These are phyloP conservation scores for Pseudorectes ferrugineus DNA, from an alignment of 2,113 vertebrate species.

Conservation along the genomic window DNA sequence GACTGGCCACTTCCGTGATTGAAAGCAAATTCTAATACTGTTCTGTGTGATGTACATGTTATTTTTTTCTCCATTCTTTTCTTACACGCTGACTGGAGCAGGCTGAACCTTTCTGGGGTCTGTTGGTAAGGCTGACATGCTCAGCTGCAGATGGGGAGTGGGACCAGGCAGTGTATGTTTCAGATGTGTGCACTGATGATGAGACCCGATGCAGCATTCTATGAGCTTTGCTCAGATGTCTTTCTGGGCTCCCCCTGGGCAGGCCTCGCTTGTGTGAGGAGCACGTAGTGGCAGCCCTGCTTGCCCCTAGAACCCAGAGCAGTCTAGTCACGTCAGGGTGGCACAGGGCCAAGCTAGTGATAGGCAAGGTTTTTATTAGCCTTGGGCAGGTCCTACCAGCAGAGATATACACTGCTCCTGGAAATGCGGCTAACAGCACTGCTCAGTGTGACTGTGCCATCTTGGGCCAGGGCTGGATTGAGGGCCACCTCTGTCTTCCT, in stretches of 20 bases:
- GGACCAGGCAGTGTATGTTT: background rate
- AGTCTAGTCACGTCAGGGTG: background rate
- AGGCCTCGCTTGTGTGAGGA: background rate
- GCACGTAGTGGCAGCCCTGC: background rate
- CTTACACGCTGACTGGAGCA: background rate
- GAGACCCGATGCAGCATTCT: background rate
- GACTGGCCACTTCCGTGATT: background rate
- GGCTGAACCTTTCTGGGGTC: background rate
- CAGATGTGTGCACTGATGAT: background rate
- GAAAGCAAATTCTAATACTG: background rate
- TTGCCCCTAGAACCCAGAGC: background rate
- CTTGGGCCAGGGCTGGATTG: background rate
- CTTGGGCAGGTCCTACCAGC: background rate
- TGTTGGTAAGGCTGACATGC: background rate
- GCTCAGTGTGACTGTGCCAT: background rate
- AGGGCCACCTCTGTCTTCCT: background rate
- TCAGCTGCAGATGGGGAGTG: background rate
- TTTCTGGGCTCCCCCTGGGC: background rate
- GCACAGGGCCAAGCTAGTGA: background rate
- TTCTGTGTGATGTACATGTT: background rate
- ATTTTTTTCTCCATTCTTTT: background rate
- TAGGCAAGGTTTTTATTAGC: background rate
- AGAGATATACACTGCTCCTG: background rate
- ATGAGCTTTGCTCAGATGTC: background rate
- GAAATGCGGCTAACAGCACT: background rate